Conservation (phyloP, 2,797 vertebrate genomes). For the Miichthys miiuy region DNA sequence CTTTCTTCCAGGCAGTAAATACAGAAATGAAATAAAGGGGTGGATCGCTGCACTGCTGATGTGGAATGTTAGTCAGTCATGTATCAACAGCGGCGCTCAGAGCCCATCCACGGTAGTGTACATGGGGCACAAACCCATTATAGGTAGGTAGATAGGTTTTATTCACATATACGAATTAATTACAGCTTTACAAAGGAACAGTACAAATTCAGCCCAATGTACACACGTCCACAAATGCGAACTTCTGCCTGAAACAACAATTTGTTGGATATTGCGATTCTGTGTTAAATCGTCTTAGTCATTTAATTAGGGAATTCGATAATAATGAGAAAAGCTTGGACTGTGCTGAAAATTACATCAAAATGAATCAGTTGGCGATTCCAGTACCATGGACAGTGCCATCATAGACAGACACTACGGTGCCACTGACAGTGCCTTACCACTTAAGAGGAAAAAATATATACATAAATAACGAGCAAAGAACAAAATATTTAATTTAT, state of each 20-base stretch:
- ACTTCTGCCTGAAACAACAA: no score
- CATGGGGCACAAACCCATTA: neutral
- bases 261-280: no score
- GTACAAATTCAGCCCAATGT: no score
- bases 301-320: no score
- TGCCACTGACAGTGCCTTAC: no score
- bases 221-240: no score
- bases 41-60: constrained; percentile 18
- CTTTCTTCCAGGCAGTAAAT: neutral
- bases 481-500: fast-evolving
- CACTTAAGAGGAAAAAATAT: no score
- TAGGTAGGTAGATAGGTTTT: fast-evolving
- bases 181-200: no score
- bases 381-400: constrained; percentile 42
- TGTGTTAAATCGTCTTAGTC: no score
- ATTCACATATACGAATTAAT: no score
- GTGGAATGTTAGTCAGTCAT: constrained; percentile 1
- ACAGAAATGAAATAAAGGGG: constrained; percentile 28
- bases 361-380: neutral
- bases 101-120: constrained; percentile 54
- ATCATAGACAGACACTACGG: neutral
- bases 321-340: no score
- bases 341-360: no score
- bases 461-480: fast-evolving
- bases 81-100: constrained; percentile 75